Conservation (phyloP, 1,140 invertebrate genomes). For the Camponotus pennsylvanicus region DNA sequence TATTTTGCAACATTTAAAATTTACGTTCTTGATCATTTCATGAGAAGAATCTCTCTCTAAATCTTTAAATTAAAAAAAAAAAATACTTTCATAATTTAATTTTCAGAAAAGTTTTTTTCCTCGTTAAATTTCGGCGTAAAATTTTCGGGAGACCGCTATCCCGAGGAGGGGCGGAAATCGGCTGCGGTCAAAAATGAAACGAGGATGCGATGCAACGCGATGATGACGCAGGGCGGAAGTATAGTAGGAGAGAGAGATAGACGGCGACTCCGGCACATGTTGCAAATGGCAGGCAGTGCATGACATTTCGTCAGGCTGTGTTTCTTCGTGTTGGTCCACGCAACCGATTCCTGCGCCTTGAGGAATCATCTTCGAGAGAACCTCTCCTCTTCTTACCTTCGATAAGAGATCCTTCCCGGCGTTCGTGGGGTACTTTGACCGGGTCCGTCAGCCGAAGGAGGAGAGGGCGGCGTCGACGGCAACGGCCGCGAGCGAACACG, state of each 20-base stretch:
- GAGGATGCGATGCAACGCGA: neutral
- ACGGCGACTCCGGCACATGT: constrained; percentile 49
- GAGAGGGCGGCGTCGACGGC: neutral
- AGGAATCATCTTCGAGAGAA: neutral
- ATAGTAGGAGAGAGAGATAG: constrained; percentile 23
- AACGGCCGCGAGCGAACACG: neutral
- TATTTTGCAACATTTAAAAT: neutral
- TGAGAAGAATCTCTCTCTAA: too few relatives aligned
- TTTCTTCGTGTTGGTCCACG: neutral
- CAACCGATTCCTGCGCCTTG: neutral
- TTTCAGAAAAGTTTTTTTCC: too few relatives aligned
- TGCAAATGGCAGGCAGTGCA: constrained; percentile 29
- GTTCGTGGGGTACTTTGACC: neutral
- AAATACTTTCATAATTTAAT: too few relatives aligned
- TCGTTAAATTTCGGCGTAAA: too few relatives aligned
- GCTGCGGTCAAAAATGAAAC: neutral
- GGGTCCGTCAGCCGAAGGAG: too few relatives aligned
- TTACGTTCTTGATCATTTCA: too few relatives aligned
- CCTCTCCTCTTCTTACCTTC: too few relatives aligned
- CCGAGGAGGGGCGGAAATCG: neutral
- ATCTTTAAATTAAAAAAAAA: too few relatives aligned
- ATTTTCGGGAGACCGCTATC: too few relatives aligned
- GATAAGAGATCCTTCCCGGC: too few relatives aligned
- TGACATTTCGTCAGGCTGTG: neutral
- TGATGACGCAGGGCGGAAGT: constrained; percentile 21